Percentiles rank a stretch among this genome's conserved stretches.
Conservation (phyloP, 1,140 invertebrate genomes). For the Orussus abietinus region DNA sequence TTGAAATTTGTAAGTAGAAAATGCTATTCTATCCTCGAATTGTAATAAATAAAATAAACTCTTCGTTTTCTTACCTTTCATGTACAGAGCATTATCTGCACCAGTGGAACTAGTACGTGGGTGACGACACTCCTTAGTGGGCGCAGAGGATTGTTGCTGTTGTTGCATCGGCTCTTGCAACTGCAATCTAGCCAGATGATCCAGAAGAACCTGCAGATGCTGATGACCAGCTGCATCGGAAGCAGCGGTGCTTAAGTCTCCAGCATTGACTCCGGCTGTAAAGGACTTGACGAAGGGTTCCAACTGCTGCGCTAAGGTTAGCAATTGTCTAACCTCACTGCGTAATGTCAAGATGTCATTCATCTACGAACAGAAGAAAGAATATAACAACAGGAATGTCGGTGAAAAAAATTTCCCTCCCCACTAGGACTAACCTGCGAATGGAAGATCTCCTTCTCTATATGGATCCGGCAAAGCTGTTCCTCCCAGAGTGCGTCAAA, state of each 20-base stretch:
- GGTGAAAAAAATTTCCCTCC: conserved; percentile 15
- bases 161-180: conserved; percentile 44
- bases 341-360: conserved; percentile 63
- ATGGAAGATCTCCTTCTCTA: conserved; percentile 68
- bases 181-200: conserved; percentile 56
- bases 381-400: conserved; percentile 5
- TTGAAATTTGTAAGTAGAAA: too few species aligned
- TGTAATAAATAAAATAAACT: too few species aligned
- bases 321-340: conserved; percentile 65
- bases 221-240: conserved; percentile 45
- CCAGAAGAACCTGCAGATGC: conserved; percentile 56
- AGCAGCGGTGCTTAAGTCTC: conserved; percentile 40
- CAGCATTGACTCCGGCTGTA: conserved; percentile 43
- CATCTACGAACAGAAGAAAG: conserved; percentile 52
- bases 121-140: conserved; percentile 47
- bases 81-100: conserved; percentile 46
- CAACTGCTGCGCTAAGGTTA: conserved; percentile 59
- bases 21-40: too few species aligned
- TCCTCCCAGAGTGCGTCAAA: conserved; percentile 69
- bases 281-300: conserved; percentile 64
- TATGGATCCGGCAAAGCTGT: conserved; percentile 63
- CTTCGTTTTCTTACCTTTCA: conserved; percentile 47
- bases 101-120: conserved; percentile 35
- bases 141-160: conserved; percentile 24
- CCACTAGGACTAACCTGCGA: conserved; percentile 50